Evolutionary conservation across 2,797 vertebrate species (phyloP).

Genomic region (Oreortyx pictus): DNA sequence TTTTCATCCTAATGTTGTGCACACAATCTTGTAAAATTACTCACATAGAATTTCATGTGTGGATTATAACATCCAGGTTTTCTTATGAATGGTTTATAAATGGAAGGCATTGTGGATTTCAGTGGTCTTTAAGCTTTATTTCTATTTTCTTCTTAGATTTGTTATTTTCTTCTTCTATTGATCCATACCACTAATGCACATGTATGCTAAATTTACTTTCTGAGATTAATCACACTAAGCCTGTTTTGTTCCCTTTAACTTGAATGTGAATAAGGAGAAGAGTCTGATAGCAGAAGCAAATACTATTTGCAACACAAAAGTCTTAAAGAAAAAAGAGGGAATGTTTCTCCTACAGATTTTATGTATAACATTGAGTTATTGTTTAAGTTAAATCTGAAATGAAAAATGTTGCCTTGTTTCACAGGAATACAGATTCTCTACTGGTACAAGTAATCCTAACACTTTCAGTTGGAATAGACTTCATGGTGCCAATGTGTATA

Average conservation of each 20-base stretch:
- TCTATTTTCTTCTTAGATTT: slow-evolving; percentile 30
- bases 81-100: slow-evolving; percentile 10
- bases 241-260: not conserved
- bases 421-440: not conserved
- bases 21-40: not conserved
- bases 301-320: not conserved
- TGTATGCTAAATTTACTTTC: slow-evolving; percentile 4
- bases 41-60: not conserved
- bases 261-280: not conserved
- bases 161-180: slow-evolving; percentile 1
- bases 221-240: not conserved
- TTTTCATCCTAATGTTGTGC: not conserved
- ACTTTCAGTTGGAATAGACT: not conserved
- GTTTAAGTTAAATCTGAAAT: not conserved
- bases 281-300: not conserved
- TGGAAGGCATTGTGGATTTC: slow-evolving; percentile 17
- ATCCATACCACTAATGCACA: not conserved
- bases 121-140: slow-evolving; percentile 36
- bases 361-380: not conserved
- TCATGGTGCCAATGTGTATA: not conserved
- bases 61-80: not conserved
- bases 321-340: not conserved
- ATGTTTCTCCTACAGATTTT: not conserved
- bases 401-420: not conserved
- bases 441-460: not conserved